Conservation (phyloP, 64 coral and sea anemone genomes). For the Trachythela sp. region DNA sequence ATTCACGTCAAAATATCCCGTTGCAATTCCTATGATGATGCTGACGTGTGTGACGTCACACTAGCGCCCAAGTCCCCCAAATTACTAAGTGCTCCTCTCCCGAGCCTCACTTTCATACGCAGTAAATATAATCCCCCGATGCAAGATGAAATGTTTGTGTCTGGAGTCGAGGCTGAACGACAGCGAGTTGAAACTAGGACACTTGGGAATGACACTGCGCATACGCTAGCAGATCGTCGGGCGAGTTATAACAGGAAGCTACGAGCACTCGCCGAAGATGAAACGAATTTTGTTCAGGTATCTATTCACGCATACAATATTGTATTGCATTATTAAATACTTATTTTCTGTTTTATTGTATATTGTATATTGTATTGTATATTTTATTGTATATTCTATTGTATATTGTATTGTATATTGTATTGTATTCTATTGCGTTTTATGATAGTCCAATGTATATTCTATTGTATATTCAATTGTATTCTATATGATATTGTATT, state of each 20-base stretch:
- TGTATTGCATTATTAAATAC: no score
- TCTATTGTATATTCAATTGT: no score
- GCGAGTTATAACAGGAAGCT: neutral
- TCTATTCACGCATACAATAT: no score
- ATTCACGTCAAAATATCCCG: neutral
- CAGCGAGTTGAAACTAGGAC: neutral
- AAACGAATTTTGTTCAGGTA: constrained; percentile 11
- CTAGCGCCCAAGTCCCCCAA: neutral
- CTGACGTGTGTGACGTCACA: neutral
- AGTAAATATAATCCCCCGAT: neutral
- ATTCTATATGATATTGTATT: no score
- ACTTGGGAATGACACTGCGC: neutral
- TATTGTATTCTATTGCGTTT: no score
- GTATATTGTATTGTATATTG: no score
- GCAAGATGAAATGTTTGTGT: neutral
- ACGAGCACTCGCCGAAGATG: constrained; percentile 8
- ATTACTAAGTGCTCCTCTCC: constrained; percentile 2
- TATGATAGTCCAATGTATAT: no score
- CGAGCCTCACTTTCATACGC: neutral
- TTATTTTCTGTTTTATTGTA: no score
- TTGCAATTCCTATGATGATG: neutral
- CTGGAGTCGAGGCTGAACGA: neutral
- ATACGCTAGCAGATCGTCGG: constrained; percentile 6
- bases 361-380: no score
- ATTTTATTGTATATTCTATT: no score